Base-by-base conservation (phyloP, 2,113 vertebrate genomes). In the Callaeas wilsoni region DNA sequence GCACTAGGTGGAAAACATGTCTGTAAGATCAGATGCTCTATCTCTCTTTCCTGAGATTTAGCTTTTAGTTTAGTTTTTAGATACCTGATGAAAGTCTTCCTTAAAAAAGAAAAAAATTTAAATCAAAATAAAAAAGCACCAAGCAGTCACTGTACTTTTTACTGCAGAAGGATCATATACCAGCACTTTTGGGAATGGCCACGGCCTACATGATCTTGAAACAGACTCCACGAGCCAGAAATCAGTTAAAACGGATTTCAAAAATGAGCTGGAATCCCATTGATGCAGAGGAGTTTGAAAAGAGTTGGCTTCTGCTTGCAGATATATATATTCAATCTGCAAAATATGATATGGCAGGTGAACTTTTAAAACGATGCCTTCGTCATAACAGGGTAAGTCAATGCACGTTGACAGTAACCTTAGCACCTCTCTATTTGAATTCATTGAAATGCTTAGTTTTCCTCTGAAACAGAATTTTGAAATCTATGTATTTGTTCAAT, bases 261-360 rank as follows among this genome's bases (percentile, higher is more conserved):
- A 99, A 99, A 97, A 99, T 99, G 99, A 99, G 97, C 97, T 99
- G 99, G 99, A 99, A 98, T 97, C 97, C 98, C 37, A 85, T 98
- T 25, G 99, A 99, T 90, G 99, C 99, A 9, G 99, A 99, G 46
- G 99, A 99, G 87, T 99, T 99, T 95, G 99, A 99, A 97, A 99
- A 99, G 98, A 99, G 99, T 96, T 99, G 99, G 99, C 97, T 99
- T 85, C 98, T 99, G 17, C 98, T 99, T 96, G 99, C 99, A 47
- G 99, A 99, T 96, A 99, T 99, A 96, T 99, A 99, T 96, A 99
- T 99, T 97, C 99, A 99, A 49, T 99, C 99, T 17, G 98, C 98
- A 92, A 99, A 99, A 97, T 99, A 99, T 0, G 99, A 99, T 98
- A 98, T 99, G 98, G 99, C 99, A 1, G 98, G 98, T 62, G 99